Evolutionary conservation across 2,888 invertebrate genomes (phyloP).

Genomic region (Microctonus hyperodae): DNA sequence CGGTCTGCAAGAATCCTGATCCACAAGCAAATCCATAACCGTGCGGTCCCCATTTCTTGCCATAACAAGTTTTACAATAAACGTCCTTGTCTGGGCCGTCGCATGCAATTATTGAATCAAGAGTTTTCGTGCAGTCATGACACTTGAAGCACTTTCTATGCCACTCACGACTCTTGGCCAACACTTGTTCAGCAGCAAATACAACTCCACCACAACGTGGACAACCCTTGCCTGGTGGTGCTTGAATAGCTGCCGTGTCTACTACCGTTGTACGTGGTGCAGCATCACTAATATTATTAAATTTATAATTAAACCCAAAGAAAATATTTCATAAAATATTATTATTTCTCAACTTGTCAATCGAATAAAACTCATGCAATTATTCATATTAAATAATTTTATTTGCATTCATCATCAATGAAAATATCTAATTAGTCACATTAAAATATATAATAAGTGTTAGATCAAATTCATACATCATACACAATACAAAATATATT

Average conservation of each 20-base stretch:
- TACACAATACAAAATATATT: too few species aligned
- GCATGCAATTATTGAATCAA: conserved; percentile 95
- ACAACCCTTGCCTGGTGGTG: conserved; percentile 86
- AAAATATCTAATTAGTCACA: not conserved
- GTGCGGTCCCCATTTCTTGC: conserved; percentile 97
- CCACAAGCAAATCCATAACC: conserved; percentile 96
- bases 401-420: not conserved
- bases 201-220: conserved; percentile 90
- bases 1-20: conserved; percentile 91
- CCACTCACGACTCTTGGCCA: conserved; percentile 90
- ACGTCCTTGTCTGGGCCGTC: conserved; percentile 93
- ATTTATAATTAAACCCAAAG: too few species aligned
- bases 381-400: not conserved
- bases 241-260: conserved; percentile 82
- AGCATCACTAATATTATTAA: conserved; percentile 68
- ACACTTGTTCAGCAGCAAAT: conserved; percentile 92
- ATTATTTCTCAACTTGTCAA: not conserved
- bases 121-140: conserved; percentile 88
- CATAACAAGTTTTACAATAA: conserved; percentile 97
- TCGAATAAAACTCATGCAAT: conserved; percentile 13
- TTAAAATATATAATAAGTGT: not conserved
- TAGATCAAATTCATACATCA: not conserved
- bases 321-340: not conserved
- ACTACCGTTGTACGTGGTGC: conserved; percentile 80
- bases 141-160: conserved; percentile 95